These are phyloP conservation scores for Hirudinaria manillensis DNA, from an alignment of 2,888 invertebrate genomes.

Conservation along the genomic window DNA sequence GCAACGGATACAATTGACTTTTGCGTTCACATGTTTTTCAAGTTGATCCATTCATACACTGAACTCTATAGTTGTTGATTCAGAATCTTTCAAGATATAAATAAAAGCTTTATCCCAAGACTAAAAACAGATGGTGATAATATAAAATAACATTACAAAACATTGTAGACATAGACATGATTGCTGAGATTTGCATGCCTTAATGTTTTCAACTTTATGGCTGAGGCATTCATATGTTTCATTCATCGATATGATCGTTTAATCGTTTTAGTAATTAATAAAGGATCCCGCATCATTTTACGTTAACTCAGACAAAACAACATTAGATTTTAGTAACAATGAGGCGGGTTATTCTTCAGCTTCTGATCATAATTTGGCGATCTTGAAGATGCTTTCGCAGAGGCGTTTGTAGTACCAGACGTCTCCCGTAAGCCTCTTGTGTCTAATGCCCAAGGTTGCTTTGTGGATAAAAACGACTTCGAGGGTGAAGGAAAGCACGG, in stretches of 20 bases:
- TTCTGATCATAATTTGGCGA: slow-evolving; percentile 42
- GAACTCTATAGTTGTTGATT: too few relatives aligned
- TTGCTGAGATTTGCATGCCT: neutral
- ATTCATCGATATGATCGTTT: too few relatives aligned
- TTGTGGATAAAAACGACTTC: slow-evolving; percentile 60
- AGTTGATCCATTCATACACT: too few relatives aligned
- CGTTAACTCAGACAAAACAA: slow-evolving; percentile 6
- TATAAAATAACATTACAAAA: neutral
- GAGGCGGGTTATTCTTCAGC: neutral
- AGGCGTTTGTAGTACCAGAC: slow-evolving; percentile 74
- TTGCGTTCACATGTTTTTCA: neutral
- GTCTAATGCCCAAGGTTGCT: slow-evolving; percentile 60
- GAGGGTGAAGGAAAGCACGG: slow-evolving; percentile 64
- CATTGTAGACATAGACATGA: neutral
- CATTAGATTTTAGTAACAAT: slow-evolving; percentile 2
- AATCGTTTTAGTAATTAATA: too few relatives aligned
- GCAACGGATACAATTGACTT: slow-evolving; percentile 6
- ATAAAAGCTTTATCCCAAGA: too few relatives aligned
- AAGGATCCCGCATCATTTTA: neutral
- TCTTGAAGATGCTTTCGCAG: slow-evolving; percentile 64
- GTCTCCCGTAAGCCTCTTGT: slow-evolving; percentile 71
- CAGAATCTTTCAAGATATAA: too few relatives aligned
- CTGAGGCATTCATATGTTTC: too few relatives aligned
- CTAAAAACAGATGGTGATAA: too few relatives aligned
- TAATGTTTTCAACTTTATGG: too few relatives aligned